A percentile compares a stretch with the other conserved stretches of the same genome.
These are phyloP conservation scores for Stenolophus ochropezus DNA, from an alignment of 2,888 invertebrate genomes.

Conservation along the genomic window DNA sequence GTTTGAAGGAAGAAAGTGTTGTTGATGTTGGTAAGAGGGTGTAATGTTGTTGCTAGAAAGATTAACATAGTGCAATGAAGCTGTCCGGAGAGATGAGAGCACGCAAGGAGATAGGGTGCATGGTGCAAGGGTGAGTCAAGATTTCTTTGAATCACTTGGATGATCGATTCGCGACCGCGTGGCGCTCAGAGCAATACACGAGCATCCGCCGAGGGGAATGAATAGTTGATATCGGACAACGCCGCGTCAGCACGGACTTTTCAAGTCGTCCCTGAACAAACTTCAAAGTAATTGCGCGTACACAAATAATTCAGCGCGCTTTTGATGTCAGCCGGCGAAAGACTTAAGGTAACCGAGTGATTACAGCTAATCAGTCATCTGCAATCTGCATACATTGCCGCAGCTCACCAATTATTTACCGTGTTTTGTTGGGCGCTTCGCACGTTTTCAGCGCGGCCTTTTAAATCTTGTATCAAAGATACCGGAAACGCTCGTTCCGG, in stretches of 20 bases:
- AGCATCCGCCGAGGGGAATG: constrained; percentile 13
- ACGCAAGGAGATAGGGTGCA: background rate
- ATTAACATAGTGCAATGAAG: no score
- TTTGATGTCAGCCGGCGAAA: constrained; percentile 67
- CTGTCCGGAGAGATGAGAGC: no score
- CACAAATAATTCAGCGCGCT: constrained; percentile 69
- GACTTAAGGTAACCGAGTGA: constrained; percentile 65
- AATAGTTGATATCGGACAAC: constrained; percentile 48
- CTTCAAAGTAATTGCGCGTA: constrained; percentile 68
- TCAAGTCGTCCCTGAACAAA: constrained; percentile 63
- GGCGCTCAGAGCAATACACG: background rate
- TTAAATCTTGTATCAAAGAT: constrained; percentile 57
- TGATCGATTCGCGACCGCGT: background rate
- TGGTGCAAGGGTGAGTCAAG: background rate
- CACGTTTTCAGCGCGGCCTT: constrained; percentile 39
- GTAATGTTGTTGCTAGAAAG: no score
- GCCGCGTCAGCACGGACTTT: constrained; percentile 41
- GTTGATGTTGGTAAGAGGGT: no score
- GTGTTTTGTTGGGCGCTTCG: constrained; percentile 61
- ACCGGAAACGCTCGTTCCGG: constrained; percentile 47
- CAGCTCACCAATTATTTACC: constrained; percentile 61
- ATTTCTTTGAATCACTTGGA: background rate
- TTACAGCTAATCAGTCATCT: constrained; percentile 69
- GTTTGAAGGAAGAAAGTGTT: no score
- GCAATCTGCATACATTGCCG: constrained; percentile 69